A percentile compares a stretch with the other conserved stretches of the same genome.
phyloP scores from a whole-genome alignment of 2,888 invertebrate species.

The Rapana venosa region DNA sequence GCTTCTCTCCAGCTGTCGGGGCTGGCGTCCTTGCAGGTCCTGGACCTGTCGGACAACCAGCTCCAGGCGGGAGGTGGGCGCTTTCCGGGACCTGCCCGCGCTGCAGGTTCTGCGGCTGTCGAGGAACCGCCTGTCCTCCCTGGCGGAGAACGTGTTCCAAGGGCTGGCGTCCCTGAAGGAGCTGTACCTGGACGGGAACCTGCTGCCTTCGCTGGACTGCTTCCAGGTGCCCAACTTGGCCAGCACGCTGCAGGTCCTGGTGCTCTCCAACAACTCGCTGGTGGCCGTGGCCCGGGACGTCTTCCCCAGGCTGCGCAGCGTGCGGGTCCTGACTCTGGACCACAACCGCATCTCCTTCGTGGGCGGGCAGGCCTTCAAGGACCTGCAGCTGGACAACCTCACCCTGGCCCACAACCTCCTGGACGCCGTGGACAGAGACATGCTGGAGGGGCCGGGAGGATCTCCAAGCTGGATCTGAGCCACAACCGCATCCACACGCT shows the following conservation, averaged over 20 bases:
- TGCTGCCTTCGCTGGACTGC: constrained; percentile 39
- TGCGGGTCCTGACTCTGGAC: constrained; percentile 57
- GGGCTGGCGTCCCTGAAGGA: constrained; percentile 34
- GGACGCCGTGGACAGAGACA: constrained; percentile 53
- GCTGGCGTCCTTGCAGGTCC: not conserved
- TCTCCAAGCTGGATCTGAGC: constrained; percentile 59
- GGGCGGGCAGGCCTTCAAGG: constrained; percentile 56
- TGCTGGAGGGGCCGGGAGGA: constrained; percentile 57
- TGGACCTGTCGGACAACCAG: constrained; percentile 34
- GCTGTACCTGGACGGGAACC: constrained; percentile 35
- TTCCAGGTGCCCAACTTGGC: constrained; percentile 34
- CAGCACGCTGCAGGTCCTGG: constrained; percentile 49
- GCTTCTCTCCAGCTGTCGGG: not conserved
- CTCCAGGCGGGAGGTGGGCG: constrained; percentile 8
- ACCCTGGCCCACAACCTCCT: constrained; percentile 59
- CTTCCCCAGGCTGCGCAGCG: constrained; percentile 56
- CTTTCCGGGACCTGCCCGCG: constrained; percentile 8
- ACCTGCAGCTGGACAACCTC: constrained; percentile 58
- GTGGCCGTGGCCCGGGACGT: constrained; percentile 53
- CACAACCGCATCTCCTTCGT: constrained; percentile 58
- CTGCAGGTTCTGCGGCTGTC: constrained; percentile 20
- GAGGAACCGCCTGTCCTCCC: constrained; percentile 27
- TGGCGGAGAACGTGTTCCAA: constrained; percentile 31
- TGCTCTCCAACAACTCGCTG: constrained; percentile 56
- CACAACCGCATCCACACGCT: constrained; percentile 58